Evolutionary conservation across 2,797 vertebrate genomes (phyloP).

Genomic region (Trichosurus vulpecula): DNA sequence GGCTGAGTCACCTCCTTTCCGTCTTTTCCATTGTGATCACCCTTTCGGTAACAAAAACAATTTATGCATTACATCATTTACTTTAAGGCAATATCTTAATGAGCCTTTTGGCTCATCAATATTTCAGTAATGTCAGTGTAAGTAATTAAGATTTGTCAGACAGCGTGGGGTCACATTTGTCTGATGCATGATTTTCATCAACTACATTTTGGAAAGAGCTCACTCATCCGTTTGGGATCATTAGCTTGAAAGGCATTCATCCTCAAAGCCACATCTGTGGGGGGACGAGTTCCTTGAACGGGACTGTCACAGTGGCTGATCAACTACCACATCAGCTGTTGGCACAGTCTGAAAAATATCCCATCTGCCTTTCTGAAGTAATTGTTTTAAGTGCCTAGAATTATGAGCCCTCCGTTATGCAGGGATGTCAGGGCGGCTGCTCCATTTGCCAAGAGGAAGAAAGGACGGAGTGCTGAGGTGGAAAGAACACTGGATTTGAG

Average conservation of each 20-base stretch:
- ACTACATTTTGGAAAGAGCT: conserved; percentile 5
- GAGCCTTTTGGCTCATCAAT: not conserved
- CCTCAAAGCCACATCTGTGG: not conserved
- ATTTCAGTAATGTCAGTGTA: not conserved
- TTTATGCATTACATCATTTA: not conserved
- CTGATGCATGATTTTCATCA: conserved; percentile 49
- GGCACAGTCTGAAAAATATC: not conserved
- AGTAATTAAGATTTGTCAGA: conserved; percentile 46
- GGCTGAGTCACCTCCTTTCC: not conserved
- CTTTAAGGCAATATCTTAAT: not conserved
- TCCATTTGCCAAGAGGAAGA: not conserved
- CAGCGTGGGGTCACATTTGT: conserved; percentile 30
- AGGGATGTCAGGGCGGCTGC: not conserved
- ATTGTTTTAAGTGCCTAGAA: not conserved
- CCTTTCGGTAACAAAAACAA: not conserved
- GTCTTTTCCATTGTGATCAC: not conserved
- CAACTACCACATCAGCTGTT: not conserved
- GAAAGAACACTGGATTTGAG: not conserved
- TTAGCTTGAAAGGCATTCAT: not conserved
- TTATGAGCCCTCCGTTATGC: not conserved
- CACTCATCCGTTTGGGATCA: conserved; percentile 8
- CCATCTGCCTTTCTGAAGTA: not conserved
- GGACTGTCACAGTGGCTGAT: not conserved
- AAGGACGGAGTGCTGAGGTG: not conserved
- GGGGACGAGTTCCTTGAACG: not conserved